These are phyloP conservation scores for Globodera ellingtonae DNA, from an alignment of 1,140 invertebrate species.

Conservation along the genomic window DNA sequence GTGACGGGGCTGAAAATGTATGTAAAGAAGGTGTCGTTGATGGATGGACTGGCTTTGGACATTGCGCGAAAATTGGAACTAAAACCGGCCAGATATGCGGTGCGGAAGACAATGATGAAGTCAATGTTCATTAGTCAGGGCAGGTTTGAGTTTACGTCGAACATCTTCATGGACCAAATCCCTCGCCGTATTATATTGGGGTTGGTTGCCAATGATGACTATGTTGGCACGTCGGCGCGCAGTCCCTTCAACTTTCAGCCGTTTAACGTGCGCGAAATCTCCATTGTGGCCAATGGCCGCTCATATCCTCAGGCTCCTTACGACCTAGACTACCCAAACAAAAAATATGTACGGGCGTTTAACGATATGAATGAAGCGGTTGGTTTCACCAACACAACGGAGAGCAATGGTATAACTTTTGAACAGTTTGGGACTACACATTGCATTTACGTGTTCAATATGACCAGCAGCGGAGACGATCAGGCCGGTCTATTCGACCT, in stretches of 20 bases:
- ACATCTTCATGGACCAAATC: constrained; percentile 29
- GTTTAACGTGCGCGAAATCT: constrained; percentile 29
- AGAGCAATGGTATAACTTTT: neutral
- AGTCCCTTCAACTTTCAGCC: constrained; percentile 33
- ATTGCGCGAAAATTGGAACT: constrained; percentile 16
- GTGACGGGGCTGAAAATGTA: neutral
- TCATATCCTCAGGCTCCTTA: constrained; percentile 17
- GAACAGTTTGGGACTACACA: neutral
- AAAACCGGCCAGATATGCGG: constrained; percentile 8
- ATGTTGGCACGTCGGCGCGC: constrained; percentile 3
- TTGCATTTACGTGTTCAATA: neutral
- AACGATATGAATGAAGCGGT: constrained; percentile 29
- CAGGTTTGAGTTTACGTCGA: constrained; percentile 6
- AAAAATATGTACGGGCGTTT: constrained; percentile 23
- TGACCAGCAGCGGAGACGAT: constrained; percentile 23
- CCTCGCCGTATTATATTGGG: constrained; percentile 18
- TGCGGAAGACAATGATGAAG: constrained; percentile 24
- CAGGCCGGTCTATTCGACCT: constrained; percentile 17
- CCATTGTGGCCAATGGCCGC: neutral
- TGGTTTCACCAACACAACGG: neutral
- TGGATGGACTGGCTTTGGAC: constrained; percentile 25
- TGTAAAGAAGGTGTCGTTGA: constrained; percentile 7
- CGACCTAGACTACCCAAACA: constrained; percentile 25
- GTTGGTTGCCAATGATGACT: constrained; percentile 11
- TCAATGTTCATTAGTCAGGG: constrained; percentile 22